Evolutionary conservation across 2,113 vertebrate genomes (phyloP).

Genomic region (Geococcyx californianus): DNA sequence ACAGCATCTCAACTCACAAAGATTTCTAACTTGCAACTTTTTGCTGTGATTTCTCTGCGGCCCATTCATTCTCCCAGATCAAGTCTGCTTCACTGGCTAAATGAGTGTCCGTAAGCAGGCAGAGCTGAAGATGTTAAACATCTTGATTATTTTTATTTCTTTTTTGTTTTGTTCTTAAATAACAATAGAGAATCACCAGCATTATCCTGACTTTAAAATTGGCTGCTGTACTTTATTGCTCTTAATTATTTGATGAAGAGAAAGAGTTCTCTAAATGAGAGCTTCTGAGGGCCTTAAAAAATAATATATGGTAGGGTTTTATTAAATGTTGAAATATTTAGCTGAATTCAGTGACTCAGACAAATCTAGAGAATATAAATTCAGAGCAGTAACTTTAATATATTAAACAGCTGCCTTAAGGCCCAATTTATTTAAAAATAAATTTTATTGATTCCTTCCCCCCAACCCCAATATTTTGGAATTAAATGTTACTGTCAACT

Average conservation of each 20-base stretch:
- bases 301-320: not conserved
- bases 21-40: not conserved
- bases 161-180: no score
- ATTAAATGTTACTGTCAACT: constrained; percentile 20
- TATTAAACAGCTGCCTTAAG: constrained; percentile 49
- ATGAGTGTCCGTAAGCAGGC: not conserved
- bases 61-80: not conserved
- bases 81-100: not conserved
- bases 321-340: constrained; percentile 58
- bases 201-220: not conserved
- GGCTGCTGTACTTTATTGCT: not conserved
- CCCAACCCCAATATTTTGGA: not conserved
- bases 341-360: constrained; percentile 29
- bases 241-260: constrained; percentile 13
- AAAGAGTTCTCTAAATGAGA: not conserved
- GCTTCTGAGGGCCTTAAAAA: not conserved
- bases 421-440: constrained; percentile 37
- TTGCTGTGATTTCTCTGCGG: not conserved
- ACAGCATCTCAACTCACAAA: not conserved
- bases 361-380: constrained; percentile 21
- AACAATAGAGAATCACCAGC: not conserved
- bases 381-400: constrained; percentile 5
- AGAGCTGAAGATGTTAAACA: not conserved
- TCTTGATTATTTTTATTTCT: not conserved
- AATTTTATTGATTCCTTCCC: not conserved